Evolutionary conservation across 2,797 vertebrate species (phyloP).

Genomic region (Sitta carolinensis): DNA sequence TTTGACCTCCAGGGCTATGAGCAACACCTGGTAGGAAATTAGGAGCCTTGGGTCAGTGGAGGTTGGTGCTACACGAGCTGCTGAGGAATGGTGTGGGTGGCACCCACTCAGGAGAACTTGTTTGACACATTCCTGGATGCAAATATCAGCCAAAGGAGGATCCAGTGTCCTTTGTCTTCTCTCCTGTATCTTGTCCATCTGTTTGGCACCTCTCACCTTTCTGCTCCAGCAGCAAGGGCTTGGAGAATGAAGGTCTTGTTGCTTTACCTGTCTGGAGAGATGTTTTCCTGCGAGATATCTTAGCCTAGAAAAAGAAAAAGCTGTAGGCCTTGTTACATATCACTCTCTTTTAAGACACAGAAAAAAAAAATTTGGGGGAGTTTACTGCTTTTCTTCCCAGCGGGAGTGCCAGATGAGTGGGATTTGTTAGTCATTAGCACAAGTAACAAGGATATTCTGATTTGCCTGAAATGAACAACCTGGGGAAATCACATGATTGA

Average conservation of each 20-base stretch:
- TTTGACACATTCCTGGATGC: background rate
- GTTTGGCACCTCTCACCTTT: background rate
- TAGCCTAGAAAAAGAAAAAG: background rate
- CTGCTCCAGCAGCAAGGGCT: background rate
- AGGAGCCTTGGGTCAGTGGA: background rate
- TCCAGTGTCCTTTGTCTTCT: background rate
- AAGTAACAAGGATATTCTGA: background rate
- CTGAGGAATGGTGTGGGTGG: background rate
- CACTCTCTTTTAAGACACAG: background rate
- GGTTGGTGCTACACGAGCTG: background rate
- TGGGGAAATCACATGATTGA: background rate
- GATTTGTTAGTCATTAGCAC: background rate
- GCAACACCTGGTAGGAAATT: fast-evolving
- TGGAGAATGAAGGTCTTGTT: background rate
- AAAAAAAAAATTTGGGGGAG: background rate
- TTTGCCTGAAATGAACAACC: background rate
- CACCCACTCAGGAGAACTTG: background rate
- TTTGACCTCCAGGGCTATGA: background rate
- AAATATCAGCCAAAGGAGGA: background rate
- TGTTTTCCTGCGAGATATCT: background rate
- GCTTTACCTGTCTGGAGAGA: background rate
- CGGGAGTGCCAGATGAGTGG: background rate
- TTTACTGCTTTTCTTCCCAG: background rate
- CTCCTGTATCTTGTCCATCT: background rate
- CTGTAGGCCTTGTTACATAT: background rate